Evolutionary conservation across 2,113 vertebrate species (phyloP).

Genomic region (Astur gentilis): DNA sequence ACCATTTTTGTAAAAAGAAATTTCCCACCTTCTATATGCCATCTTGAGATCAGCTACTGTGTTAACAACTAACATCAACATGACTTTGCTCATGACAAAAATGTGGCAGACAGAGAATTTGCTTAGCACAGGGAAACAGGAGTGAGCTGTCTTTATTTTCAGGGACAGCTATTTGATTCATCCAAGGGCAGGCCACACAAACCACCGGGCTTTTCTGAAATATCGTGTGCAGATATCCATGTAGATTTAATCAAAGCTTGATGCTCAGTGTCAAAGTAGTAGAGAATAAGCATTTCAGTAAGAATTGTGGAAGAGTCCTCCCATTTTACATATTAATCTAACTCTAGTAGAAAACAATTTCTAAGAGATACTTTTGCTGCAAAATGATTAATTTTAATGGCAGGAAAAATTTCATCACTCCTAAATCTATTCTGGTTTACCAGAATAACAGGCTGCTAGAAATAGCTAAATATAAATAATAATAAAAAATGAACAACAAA

Average conservation of each 20-base stretch:
- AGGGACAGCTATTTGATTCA: background rate
- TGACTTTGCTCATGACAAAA: constrained; percentile 20
- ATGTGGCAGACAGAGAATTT: constrained; percentile 12
- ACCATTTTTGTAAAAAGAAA: background rate
- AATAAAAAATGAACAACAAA: background rate
- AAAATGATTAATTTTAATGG: background rate
- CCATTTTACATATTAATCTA: background rate
- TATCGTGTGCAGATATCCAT: background rate
- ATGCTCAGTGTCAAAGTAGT: background rate
- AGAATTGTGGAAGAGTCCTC: background rate
- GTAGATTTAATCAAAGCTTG: background rate
- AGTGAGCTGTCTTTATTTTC: background rate
- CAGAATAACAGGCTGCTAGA: background rate
- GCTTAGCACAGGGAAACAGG: background rate
- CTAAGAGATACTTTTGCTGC: background rate
- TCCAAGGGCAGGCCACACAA: background rate
- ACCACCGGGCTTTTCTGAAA: background rate
- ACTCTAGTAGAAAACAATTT: background rate
- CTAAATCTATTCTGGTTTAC: background rate
- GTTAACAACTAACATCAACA: background rate
- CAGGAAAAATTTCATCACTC: background rate
- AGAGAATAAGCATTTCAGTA: background rate
- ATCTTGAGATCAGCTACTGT: constrained; percentile 17
- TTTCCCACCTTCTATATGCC: constrained; percentile 11
- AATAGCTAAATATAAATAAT: background rate